Evolutionary conservation across 2,113 vertebrate species (phyloP).

Genomic region (Calcarius ornatus): DNA sequence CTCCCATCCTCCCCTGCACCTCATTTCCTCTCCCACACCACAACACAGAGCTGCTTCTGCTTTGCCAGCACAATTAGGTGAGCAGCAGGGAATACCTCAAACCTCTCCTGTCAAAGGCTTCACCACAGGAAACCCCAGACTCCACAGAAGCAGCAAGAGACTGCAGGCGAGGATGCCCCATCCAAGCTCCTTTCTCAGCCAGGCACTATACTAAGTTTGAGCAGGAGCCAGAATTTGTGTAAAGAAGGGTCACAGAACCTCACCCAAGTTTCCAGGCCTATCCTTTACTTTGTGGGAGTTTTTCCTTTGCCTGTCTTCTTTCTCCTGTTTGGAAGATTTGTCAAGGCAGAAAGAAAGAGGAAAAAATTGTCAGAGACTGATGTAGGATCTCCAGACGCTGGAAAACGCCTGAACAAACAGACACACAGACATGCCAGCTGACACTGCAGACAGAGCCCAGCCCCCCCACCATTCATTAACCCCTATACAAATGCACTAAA

Average conservation of each 20-base stretch:
- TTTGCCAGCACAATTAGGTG: neutral
- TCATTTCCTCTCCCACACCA: neutral
- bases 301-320: neutral
- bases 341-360: rapidly evolving
- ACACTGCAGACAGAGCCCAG: neutral
- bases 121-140: neutral
- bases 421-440: neutral
- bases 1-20: neutral
- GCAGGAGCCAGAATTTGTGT: neutral
- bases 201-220: neutral
- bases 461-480: neutral
- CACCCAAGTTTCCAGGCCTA: neutral
- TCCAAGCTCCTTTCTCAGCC: neutral
- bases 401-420: neutral
- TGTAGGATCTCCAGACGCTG: neutral
- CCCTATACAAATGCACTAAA: neutral
- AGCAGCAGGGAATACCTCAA: neutral
- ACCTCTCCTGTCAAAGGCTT: neutral
- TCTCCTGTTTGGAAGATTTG: neutral
- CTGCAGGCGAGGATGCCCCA: neutral
- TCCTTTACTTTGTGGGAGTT: neutral
- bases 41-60: neutral
- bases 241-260: neutral
- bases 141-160: neutral
- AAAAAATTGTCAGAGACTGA: neutral